Evolutionary conservation across 2,113 vertebrate species (phyloP), one percentile per base, ranked within the genome.

Genomic region (Pseudorasbora parva): DNA sequence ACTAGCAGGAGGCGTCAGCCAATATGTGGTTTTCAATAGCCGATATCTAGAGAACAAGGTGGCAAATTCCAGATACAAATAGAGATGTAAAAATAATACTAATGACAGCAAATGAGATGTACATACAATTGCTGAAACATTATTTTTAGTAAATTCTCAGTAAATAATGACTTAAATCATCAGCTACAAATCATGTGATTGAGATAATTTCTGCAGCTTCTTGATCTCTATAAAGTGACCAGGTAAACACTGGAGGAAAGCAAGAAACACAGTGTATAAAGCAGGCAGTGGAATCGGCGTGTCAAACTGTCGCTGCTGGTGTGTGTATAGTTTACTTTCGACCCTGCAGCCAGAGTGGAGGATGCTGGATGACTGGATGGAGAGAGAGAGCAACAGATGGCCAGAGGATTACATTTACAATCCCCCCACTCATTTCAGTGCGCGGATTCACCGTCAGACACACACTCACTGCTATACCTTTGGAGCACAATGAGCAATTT

Each of bases 381-480:
- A 78, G 87, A 47, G 88, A 86, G 87, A 47, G 88, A 86, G 87
- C 84, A 93, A 89, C 93, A 95, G 94, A 95, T 94, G 93, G 93
- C 78, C 82, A 82, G 79, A 78, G 93, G 92, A 95, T 95, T 95
- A 94, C 86, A 87, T 85, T 87, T 69, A 30, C 92, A 92, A 92
- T 92, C 93, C 92, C 88, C 87, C 91, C 87, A 84, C 83, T 82
- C 88, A 56, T 43, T 83, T 71, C 78, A 69, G 17, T 27, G n/a
- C 10, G 25, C 19, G 21, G 27, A 10, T n/a, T 78, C 77, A 78
- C 54, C n/a, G 15, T 33, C 19, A 81, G 45, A 81, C 60, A 25
- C 62, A 25, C 77, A 6, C 43, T n/a, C 10, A 41, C 77, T 45
- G 59, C 2, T 74, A 37, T 7, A 74, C n/a, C 23, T 74, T 25